A percentile compares a stretch with the other conserved stretches of the same genome.
phyloP scores from a whole-genome alignment of 2,113 vertebrate genomes.

The Tympanuchus pallidicinctus region DNA sequence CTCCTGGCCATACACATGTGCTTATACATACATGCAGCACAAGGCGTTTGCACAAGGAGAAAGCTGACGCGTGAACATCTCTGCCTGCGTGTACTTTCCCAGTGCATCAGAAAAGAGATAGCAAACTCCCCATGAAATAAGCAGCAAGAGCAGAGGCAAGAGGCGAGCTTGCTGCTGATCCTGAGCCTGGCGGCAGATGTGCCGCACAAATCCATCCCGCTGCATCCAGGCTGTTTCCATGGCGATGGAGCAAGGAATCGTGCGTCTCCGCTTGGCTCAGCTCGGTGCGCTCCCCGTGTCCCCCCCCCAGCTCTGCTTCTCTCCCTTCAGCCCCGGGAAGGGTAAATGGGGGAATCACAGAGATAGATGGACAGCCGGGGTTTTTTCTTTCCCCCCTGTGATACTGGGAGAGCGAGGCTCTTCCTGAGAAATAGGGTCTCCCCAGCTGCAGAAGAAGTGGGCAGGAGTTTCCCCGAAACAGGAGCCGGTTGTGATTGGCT shows the following conservation, averaged over 20 bases:
- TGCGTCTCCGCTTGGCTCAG: conserved; percentile 74
- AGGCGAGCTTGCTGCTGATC: conserved; percentile 80
- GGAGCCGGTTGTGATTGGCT: conserved; percentile 85
- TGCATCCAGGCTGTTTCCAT: conserved; percentile 98
- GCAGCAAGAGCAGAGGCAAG: conserved; percentile 24
- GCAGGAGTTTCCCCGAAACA: conserved; percentile 84
- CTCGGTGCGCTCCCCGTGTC: conserved; percentile 70
- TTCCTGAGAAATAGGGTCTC: conserved; percentile 72
- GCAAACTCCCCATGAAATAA: conserved; percentile 71
- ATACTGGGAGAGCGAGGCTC: conserved; percentile 58
- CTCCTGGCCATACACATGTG: fast-evolving
- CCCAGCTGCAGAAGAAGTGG: conserved; percentile 80
- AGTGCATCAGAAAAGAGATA: conserved; percentile 17
- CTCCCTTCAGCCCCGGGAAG: conserved; percentile 8
- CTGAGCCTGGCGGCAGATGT: conserved; percentile 87
- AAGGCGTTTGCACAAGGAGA: neutral
- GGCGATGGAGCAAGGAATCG: conserved; percentile 93
- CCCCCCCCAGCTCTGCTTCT: conserved; percentile 57
- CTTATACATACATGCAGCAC: fast-evolving
- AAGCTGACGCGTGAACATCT: neutral
- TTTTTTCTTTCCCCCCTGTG: neutral
- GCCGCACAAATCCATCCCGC: conserved; percentile 87
- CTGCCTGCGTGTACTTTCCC: conserved; percentile 43
- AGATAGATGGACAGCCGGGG: neutral
- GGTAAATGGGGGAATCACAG: neutral